Evolutionary conservation across 92 coral and sea anemone species (phyloP).

Genomic region (Epizoanthus illoricatus): DNA sequence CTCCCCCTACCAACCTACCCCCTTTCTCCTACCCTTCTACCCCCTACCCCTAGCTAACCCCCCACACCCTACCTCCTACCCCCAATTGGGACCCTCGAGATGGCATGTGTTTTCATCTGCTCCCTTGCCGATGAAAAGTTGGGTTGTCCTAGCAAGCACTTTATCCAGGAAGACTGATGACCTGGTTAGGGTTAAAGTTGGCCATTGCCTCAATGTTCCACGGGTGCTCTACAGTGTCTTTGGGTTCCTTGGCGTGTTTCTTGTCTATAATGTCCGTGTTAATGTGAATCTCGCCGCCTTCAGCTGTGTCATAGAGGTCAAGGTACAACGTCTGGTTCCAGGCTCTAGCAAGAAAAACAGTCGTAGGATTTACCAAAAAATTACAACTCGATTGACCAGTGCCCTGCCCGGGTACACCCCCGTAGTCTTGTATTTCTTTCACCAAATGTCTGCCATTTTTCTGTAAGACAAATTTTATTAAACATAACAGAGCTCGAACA

Average conservation of each 20-base stretch:
- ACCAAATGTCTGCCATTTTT: no score
- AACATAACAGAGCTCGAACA: not conserved
- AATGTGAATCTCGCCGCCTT: slow-evolving; percentile 63
- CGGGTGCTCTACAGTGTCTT: slow-evolving; percentile 49
- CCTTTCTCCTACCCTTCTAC: no score
- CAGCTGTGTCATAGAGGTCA: slow-evolving; percentile 76
- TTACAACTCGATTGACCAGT: not conserved
- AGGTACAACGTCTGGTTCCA: slow-evolving; percentile 77
- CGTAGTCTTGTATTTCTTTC: no score
- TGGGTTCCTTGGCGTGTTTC: slow-evolving; percentile 63
- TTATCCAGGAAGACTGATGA: slow-evolving; percentile 52
- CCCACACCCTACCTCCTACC: no score
- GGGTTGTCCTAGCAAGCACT: no score
- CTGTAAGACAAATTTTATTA: not conserved
- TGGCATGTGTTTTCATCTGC: no score
- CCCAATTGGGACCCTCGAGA: no score
- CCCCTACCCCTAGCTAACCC: no score
- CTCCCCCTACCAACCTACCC: no score
- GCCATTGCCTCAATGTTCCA: slow-evolving; percentile 45
- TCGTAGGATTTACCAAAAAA: not conserved
- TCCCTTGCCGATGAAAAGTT: no score
- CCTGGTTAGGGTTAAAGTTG: slow-evolving; percentile 28
- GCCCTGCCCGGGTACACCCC: no score
- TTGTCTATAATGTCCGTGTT: slow-evolving; percentile 73
- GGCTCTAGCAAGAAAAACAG: slow-evolving; percentile 44